Conservation (phyloP, 2,888 invertebrate species). For the Drosophila mulleri region DNA sequence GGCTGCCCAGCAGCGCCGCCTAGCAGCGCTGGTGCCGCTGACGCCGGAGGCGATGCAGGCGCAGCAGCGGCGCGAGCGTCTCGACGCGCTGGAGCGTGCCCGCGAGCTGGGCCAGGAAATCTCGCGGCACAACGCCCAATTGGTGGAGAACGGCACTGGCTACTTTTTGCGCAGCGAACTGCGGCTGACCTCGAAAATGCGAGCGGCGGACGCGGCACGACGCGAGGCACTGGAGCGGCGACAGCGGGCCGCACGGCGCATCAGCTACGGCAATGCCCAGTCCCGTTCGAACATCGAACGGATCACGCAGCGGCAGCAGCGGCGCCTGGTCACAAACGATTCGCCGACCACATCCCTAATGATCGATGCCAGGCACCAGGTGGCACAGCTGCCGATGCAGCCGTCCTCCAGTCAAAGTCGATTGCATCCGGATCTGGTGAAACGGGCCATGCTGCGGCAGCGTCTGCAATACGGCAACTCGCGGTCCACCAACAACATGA, state of each 20-base stretch:
- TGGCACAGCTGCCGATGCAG: constrained; percentile 1
- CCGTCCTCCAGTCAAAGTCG: constrained; percentile 3
- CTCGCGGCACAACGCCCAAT: constrained; percentile 67
- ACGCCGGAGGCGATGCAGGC: constrained; percentile 24
- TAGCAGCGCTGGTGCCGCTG: constrained; percentile 14
- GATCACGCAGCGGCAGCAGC: constrained; percentile 35
- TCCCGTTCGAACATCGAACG: constrained; percentile 73
- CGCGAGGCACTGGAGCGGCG: constrained; percentile 51
- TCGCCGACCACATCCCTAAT: constrained; percentile 1
- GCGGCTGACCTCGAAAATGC: constrained; percentile 48
- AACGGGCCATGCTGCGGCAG: constrained; percentile 53
- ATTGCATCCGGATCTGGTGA: constrained; percentile 27
- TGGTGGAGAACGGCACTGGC: constrained; percentile 37
- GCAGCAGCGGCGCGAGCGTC: constrained; percentile 48
- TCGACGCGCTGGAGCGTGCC: constrained; percentile 61
- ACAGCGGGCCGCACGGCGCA: constrained; percentile 62
- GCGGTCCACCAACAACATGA: constrained; percentile 59
- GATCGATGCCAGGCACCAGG: constrained; percentile 1
- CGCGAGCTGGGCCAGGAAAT: constrained; percentile 71
- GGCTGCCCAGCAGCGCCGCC: not conserved
- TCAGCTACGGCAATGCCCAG: constrained; percentile 74
- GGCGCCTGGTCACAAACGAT: constrained; percentile 16
- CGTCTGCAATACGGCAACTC: constrained; percentile 68
- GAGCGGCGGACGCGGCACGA: constrained; percentile 41
- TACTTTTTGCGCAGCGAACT: constrained; percentile 42